Percentiles rank a stretch among this genome's conserved stretches.
These are phyloP conservation scores for Orius insidiosus DNA, from an alignment of 1,140 invertebrate genomes.

Conservation along the genomic window DNA sequence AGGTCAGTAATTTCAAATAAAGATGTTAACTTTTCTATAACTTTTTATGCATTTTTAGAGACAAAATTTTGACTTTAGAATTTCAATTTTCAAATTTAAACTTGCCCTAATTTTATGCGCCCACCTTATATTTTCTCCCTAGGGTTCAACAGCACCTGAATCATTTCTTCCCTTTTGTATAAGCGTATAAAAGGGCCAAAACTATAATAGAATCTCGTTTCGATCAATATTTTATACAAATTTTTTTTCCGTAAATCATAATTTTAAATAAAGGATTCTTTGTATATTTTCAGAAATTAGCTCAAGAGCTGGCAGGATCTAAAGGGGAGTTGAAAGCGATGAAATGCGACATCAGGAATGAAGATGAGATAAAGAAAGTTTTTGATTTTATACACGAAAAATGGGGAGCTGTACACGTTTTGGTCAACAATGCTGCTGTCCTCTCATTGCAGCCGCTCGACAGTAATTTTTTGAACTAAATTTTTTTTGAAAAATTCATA, in stretches of 20 bases:
- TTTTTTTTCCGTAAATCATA: too few relatives aligned
- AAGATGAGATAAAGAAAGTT: not conserved
- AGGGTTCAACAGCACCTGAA: too few relatives aligned
- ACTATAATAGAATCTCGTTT: too few relatives aligned
- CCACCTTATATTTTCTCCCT: too few relatives aligned
- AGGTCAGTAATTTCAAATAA: slow-evolving; percentile 22
- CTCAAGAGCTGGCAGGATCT: not conserved
- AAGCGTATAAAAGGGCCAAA: not conserved
- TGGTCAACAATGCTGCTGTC: slow-evolving; percentile 6
- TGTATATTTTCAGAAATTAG: not conserved
- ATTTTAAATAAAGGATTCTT: too few relatives aligned
- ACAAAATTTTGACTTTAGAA: too few relatives aligned
- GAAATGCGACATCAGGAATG: slow-evolving; percentile 3
- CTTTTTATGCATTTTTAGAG: too few relatives aligned
- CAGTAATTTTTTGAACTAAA: not conserved
- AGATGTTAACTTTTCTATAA: too few relatives aligned
- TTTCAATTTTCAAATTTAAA: too few relatives aligned
- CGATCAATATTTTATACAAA: too few relatives aligned
- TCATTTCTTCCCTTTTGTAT: not conserved
- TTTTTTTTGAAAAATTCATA: too few relatives aligned
- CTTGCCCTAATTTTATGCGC: too few relatives aligned
- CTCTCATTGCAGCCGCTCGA: not conserved
- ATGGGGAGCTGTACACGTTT: slow-evolving; percentile 3
- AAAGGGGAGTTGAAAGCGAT: slow-evolving; percentile 4
- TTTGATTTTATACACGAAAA: slow-evolving; percentile 1